These are phyloP conservation scores for Drosophila stalkeri DNA, from an alignment of 2,888 invertebrate species.

Conservation along the genomic window DNA sequence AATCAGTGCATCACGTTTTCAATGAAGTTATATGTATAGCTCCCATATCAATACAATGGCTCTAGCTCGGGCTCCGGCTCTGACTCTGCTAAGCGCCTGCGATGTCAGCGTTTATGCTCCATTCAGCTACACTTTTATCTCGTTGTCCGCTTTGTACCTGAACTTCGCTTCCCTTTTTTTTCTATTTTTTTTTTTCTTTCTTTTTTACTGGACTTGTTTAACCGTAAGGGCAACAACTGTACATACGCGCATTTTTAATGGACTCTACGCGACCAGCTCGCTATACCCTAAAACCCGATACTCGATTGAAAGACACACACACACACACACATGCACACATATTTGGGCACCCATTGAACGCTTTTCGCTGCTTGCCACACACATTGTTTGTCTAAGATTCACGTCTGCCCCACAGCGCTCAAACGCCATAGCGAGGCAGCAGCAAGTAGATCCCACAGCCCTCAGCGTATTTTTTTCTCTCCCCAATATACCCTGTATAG, in stretches of 20 bases:
- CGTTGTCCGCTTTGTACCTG: constrained; percentile 26
- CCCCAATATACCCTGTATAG: not conserved
- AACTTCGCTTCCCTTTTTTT: not conserved
- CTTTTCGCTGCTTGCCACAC: constrained; percentile 49
- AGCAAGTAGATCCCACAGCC: not conserved
- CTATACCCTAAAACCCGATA: constrained; percentile 22
- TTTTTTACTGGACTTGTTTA: constrained; percentile 30
- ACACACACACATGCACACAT: constrained; percentile 10
- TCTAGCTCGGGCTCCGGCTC: not conserved
- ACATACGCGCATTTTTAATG: constrained; percentile 70
- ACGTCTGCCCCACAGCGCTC: constrained; percentile 46
- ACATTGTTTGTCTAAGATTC: constrained; percentile 74
- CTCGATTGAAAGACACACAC: constrained; percentile 25
- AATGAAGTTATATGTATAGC: constrained; percentile 5
- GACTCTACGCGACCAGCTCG: constrained; percentile 58
- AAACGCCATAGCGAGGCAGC: not conserved
- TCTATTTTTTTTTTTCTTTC: not conserved
- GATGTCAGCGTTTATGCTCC: constrained; percentile 34
- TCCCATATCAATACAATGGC: constrained; percentile 12
- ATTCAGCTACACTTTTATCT: constrained; percentile 14
- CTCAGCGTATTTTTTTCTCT: not conserved
- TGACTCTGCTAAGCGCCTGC: constrained; percentile 20
- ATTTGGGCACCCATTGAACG: constrained; percentile 37
- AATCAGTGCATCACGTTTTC: constrained; percentile 6
- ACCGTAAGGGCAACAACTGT: constrained; percentile 45